Conservation (phyloP, 1,140 invertebrate species). For the Parasteatoda tepidariorum region DNA sequence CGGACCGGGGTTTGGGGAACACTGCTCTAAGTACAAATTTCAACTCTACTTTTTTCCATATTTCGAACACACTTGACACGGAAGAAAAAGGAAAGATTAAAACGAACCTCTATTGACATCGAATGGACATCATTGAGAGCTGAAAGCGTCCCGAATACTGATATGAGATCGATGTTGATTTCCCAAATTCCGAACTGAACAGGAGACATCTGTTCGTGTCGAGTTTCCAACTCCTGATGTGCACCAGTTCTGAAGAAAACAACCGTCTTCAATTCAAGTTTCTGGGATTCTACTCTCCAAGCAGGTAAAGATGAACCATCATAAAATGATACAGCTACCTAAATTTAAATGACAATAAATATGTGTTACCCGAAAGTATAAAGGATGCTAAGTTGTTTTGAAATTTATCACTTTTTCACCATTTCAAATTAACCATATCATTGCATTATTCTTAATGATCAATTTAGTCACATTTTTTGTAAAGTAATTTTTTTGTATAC, state of each 20-base stretch:
- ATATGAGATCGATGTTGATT: conserved; percentile 79
- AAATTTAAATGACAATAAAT: too few species aligned
- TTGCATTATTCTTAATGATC: too few species aligned
- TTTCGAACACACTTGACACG: neutral
- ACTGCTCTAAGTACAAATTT: too few species aligned
- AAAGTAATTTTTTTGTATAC: too few species aligned
- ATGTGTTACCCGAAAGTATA: neutral
- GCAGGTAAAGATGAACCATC: conserved; percentile 78
- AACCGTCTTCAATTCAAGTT: conserved; percentile 67
- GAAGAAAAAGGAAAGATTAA: neutral
- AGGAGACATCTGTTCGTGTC: conserved; percentile 71
- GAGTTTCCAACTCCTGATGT: conserved; percentile 71
- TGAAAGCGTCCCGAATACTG: conserved; percentile 44
- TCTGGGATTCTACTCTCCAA: conserved; percentile 72
- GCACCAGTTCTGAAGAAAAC: conserved; percentile 71
- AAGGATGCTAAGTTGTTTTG: too few species aligned
- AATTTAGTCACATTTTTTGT: too few species aligned
- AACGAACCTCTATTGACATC: conserved; percentile 59
- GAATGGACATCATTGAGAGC: conserved; percentile 59
- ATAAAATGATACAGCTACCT: conserved; percentile 81
- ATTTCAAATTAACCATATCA: too few species aligned
- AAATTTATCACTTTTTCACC: too few species aligned
- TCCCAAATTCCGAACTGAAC: conserved; percentile 79
- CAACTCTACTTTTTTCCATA: neutral
- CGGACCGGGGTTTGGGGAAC: too few species aligned